These are phyloP conservation scores for Stegophylla sp. DNA, from an alignment of 2,888 invertebrate genomes.

Conservation along the genomic window DNA sequence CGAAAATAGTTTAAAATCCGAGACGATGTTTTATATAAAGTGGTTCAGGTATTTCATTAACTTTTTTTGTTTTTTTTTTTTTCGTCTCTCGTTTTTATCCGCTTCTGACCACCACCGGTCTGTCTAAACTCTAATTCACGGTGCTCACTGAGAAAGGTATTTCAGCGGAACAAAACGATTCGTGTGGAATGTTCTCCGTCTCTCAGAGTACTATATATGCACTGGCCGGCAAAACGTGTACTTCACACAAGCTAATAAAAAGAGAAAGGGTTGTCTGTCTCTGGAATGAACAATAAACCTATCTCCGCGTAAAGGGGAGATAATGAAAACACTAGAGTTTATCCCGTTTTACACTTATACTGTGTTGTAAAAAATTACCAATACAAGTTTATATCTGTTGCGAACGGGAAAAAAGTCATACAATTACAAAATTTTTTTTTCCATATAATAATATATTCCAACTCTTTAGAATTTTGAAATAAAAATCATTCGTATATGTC, in stretches of 20 bases:
- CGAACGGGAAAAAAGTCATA: too few species aligned
- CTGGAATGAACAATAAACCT: constrained; percentile 3
- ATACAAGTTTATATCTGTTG: too few species aligned
- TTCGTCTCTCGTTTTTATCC: neutral
- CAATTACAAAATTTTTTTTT: too few species aligned
- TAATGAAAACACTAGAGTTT: neutral
- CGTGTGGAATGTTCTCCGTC: constrained; percentile 33
- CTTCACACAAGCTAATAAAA: neutral
- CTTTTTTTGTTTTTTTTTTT: constrained; percentile 17
- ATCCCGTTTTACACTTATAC: neutral
- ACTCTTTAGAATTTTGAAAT: too few species aligned
- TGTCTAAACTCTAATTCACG: constrained; percentile 38
- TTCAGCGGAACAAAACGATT: constrained; percentile 37
- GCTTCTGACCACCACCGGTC: neutral
- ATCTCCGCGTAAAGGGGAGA: constrained; percentile 7
- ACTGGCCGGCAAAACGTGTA: constrained; percentile 29
- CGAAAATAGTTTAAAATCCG: too few species aligned
- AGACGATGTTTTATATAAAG: neutral
- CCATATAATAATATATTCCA: too few species aligned
- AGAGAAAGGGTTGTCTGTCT: constrained; percentile 17
- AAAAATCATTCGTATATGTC: too few species aligned
- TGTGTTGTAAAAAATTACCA: too few species aligned
- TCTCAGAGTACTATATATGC: neutral
- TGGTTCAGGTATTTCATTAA: neutral
- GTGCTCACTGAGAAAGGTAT: constrained; percentile 13